Conservation (phyloP, 2,797 vertebrate species). For the Lates japonicus region DNA sequence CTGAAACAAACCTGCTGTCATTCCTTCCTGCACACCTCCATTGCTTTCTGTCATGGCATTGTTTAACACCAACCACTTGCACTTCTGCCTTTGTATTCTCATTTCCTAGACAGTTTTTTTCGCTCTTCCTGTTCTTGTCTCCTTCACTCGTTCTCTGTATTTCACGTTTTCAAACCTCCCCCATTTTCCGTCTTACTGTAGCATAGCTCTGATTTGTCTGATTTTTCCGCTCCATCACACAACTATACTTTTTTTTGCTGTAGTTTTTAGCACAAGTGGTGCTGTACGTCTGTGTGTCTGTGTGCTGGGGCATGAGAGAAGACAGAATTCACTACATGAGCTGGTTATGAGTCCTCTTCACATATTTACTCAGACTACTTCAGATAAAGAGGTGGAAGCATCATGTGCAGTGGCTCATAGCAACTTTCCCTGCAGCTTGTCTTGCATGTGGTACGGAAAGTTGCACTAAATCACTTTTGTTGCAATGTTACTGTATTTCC, state of each 20-base stretch:
- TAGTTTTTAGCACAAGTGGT: neutral
- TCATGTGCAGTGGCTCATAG: neutral
- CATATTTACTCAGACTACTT: conserved; percentile 12
- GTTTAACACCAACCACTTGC: conserved; percentile 40
- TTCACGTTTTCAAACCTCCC: conserved; percentile 39
- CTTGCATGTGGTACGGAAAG: neutral
- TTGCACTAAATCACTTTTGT: neutral
- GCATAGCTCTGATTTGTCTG: conserved; percentile 29
- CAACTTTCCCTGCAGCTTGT: neutral
- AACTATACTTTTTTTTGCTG: neutral
- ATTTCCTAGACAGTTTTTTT: conserved; percentile 63
- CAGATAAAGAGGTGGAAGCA: neutral
- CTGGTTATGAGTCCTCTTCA: neutral
- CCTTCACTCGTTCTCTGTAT: conserved; percentile 17
- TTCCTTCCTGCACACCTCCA: conserved; percentile 25
- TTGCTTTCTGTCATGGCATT: conserved; percentile 18
- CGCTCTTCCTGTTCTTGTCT: conserved; percentile 69
- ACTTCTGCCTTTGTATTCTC: conserved; percentile 69
- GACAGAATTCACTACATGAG: neutral
- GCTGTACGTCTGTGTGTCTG: neutral
- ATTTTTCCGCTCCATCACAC: conserved; percentile 2
- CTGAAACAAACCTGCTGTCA: neutral
- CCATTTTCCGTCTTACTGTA: neutral
- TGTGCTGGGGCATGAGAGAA: neutral
- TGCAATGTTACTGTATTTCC: neutral